Evolutionary conservation across 1,140 invertebrate species (phyloP), one percentile per base, ranked within the genome.

Genomic region (Hestina assimilis): DNA sequence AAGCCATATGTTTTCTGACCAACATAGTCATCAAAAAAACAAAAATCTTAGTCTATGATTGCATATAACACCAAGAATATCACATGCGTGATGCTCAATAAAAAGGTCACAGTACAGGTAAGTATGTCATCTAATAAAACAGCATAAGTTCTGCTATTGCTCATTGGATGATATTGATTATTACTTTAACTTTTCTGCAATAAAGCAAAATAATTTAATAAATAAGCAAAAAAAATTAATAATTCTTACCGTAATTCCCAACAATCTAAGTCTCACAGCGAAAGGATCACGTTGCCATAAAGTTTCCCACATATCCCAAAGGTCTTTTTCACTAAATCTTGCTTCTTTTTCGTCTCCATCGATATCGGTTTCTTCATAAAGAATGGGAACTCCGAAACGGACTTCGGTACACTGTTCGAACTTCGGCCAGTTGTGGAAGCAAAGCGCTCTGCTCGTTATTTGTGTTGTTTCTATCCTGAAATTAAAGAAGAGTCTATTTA

Each of bases 381-480:
- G 47, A 15, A 87, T 66, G 0, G 79, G 74, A 3, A 86, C 70
- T 0, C 69, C 69, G 48, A 86, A 86, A 9, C 41, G 63, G n/a
- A 88, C 69, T 8, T 74, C 69, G 2, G 61, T 59, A 43, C 85
- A 88, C 1, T 46, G 46, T 59, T 83, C 81, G 35, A 69, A 74
- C 19, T 69, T 64, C 0, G 83, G 83, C 85, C 83, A 86, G 55
- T 76, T 72, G 59, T 83, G 67, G 60, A 77, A 82, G 63, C 84
- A 88, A 17, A 76, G 31, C 1, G 62, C 63, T 0, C 23, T 57
- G 35, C 66, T 65, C 0, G 59, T 69, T 35, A 87, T 78, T 41
- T 76, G 69, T 9, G 82, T 77, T 12, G 71, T 67, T 50, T 77
- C 71, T 31, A 47, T 43, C 21, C 84, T 87, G 75, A 26, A 83